Percentiles rank a stretch among this genome's conserved stretches.
These are phyloP conservation scores for Euglossa dilemma DNA, from an alignment of 1,140 invertebrate genomes.

Conservation along the genomic window DNA sequence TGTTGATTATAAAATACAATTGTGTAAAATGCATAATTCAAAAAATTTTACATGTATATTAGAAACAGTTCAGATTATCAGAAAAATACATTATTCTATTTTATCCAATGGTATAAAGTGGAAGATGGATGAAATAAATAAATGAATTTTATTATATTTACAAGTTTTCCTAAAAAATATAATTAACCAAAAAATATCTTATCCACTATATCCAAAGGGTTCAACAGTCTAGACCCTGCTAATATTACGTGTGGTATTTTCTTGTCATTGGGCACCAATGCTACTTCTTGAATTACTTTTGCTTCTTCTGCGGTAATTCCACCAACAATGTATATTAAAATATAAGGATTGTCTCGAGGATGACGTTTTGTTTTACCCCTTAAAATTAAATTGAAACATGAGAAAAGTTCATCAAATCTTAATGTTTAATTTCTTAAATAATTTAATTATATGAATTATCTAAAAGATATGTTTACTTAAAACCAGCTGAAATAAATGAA, in stretches of 20 bases:
- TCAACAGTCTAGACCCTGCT: slow-evolving; percentile 76
- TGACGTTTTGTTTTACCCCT: slow-evolving; percentile 79
- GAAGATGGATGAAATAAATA: slow-evolving; percentile 33
- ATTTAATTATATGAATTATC: not conserved
- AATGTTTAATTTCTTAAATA: not conserved
- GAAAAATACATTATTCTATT: slow-evolving; percentile 65
- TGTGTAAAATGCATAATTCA: slow-evolving; percentile 44
- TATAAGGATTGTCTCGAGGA: slow-evolving; percentile 83
- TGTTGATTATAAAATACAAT: slow-evolving; percentile 69
- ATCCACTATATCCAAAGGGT: slow-evolving; percentile 75
- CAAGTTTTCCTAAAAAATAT: slow-evolving; percentile 48
- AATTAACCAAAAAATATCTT: slow-evolving; percentile 71
- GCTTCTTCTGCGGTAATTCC: slow-evolving; percentile 85
- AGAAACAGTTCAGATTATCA: slow-evolving; percentile 46
- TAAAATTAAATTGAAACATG: slow-evolving; percentile 75
- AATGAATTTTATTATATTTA: slow-evolving; percentile 59
- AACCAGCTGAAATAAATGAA: slow-evolving; percentile 79
- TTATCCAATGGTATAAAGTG: slow-evolving; percentile 59
- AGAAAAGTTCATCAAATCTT: slow-evolving; percentile 26
- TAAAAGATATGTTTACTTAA: slow-evolving; percentile 73
- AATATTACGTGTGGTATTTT: slow-evolving; percentile 69
- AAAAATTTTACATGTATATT: slow-evolving; percentile 54
- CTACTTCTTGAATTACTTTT: slow-evolving; percentile 73
- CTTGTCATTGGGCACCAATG: slow-evolving; percentile 42
- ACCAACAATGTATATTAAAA: slow-evolving; percentile 85